Conservation (phyloP, 2,888 invertebrate species). For the Molorchus minor region DNA sequence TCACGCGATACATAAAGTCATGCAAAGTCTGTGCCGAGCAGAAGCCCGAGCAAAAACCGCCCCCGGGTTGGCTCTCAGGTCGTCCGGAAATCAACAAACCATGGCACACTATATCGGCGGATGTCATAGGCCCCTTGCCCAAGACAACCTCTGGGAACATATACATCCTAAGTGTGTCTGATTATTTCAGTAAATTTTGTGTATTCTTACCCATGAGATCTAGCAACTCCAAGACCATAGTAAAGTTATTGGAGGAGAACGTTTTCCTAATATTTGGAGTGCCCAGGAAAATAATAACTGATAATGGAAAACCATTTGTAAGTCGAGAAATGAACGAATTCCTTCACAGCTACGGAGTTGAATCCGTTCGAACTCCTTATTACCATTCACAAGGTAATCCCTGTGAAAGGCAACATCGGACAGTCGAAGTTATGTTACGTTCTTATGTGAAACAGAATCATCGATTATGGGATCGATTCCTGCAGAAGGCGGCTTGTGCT, state of each 20-base stretch:
- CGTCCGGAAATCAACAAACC: neutral
- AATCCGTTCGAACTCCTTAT: neutral
- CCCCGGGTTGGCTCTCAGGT: neutral
- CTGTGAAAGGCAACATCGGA: conserved; percentile 44
- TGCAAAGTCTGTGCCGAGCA: neutral
- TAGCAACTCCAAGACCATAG: neutral
- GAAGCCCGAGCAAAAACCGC: neutral
- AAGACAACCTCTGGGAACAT: neutral
- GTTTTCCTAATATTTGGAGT: conserved; percentile 1
- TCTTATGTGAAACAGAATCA: conserved; percentile 44
- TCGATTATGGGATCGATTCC: conserved; percentile 32
- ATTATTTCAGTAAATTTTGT: conserved; percentile 6
- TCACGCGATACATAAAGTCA: neutral
- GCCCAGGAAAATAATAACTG: neutral
- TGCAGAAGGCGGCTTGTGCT: conserved; percentile 33
- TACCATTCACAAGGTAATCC: neutral
- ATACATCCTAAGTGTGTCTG: neutral
- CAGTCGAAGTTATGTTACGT: conserved; percentile 47
- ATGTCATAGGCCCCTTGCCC: neutral
- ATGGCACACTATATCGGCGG: neutral
- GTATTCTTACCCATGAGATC: conserved; percentile 3
- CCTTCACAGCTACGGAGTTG: neutral
- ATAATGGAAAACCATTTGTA: neutral
- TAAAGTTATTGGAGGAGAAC: neutral
- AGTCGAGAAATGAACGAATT: neutral